Conservation (phyloP, 2,888 invertebrate genomes). For the Pseudococcus jackbeardsleyi region DNA sequence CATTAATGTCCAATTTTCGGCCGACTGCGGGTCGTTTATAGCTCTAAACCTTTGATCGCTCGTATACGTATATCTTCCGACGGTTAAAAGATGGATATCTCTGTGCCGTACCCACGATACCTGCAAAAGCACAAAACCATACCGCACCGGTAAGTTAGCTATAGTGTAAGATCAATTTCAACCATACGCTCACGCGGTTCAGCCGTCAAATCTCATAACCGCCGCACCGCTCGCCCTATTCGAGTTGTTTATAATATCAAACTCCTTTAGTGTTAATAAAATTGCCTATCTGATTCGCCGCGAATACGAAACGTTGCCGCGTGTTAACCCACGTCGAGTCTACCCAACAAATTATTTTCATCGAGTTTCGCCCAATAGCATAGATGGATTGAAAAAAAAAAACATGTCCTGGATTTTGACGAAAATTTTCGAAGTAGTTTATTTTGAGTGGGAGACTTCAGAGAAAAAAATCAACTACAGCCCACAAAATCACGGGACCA, state of each 20-base stretch:
- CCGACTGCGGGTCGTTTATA: slow-evolving; percentile 84
- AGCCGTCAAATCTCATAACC: slow-evolving; percentile 14
- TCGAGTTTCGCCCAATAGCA: no score
- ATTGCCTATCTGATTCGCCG: slow-evolving; percentile 44
- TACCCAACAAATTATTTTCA: not conserved
- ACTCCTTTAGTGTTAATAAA: slow-evolving; percentile 12
- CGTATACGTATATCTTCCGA: slow-evolving; percentile 91
- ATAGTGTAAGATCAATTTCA: slow-evolving; percentile 22
- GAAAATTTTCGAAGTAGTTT: no score
- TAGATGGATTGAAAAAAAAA: no score
- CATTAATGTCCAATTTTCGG: slow-evolving; percentile 91
- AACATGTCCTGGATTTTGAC: no score
- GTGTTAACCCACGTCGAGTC: not conserved
- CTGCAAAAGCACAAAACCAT: slow-evolving; percentile 73
- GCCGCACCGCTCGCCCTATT: not conserved
- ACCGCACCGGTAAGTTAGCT: slow-evolving; percentile 22
- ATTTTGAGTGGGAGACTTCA: no score
- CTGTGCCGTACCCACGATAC: slow-evolving; percentile 93
- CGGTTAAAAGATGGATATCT: slow-evolving; percentile 90
- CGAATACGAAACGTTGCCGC: not conserved
- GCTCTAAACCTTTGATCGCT: slow-evolving; percentile 92
- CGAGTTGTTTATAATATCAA: not conserved
- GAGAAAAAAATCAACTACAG: no score
- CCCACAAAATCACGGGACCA: no score
- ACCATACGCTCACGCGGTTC: slow-evolving; percentile 27